These are phyloP conservation scores for Alethe diademata DNA, from an alignment of 2,113 vertebrate genomes.

Conservation along the genomic window DNA sequence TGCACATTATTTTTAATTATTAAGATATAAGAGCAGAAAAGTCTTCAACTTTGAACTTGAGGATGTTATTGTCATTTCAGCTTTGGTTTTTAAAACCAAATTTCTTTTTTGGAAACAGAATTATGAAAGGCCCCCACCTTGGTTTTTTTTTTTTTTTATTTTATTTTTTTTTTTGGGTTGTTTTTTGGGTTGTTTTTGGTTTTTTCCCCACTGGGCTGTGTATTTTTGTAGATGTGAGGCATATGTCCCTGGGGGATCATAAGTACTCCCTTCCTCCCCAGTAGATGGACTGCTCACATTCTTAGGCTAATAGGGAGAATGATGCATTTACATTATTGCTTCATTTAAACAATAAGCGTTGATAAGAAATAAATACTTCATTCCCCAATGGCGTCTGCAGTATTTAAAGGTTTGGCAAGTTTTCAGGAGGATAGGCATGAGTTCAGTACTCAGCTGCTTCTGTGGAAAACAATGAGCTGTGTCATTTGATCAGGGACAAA, in stretches of 20 bases:
- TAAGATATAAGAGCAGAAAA: not conserved
- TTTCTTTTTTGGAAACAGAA: not conserved
- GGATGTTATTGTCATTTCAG: not conserved
- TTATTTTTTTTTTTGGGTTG: too few species aligned
- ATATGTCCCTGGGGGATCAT: not conserved
- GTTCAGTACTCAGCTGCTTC: not conserved
- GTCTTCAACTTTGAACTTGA: not conserved
- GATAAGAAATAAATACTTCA: conserved; percentile 4
- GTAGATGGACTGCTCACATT: not conserved
- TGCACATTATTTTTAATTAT: not conserved
- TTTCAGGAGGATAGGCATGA: not conserved
- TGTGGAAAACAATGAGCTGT: not conserved
- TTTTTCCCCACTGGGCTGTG: not conserved
- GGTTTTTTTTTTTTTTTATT: not conserved
- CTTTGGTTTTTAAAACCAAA: not conserved
- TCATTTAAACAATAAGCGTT: conserved; percentile 20
- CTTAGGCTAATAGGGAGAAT: not conserved
- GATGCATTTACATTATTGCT: not conserved
- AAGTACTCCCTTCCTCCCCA: not conserved
- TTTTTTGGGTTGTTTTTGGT: too few species aligned
- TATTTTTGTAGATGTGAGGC: not conserved
- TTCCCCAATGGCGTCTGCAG: not conserved
- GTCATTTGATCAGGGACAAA: conserved; percentile 16
- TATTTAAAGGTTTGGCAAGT: conserved; percentile 18
- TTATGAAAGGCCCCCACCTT: not conserved